phyloP scores from a whole-genome alignment of 1,140 invertebrate species.

The Trichomalopsis sarcophagae region DNA sequence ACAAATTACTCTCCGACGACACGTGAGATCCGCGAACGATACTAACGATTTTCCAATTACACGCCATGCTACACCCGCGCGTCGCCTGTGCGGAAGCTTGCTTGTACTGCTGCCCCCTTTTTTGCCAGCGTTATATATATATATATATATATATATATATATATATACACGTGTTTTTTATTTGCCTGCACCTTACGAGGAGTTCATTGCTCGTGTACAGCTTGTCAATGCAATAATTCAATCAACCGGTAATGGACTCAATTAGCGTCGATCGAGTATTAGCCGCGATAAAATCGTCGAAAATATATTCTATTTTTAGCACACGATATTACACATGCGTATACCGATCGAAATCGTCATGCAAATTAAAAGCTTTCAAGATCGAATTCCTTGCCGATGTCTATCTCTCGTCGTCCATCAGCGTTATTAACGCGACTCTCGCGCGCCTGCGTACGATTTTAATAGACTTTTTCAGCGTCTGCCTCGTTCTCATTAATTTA shows the following conservation, averaged over 20 bases:
- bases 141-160: too few species aligned
- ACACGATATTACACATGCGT: not conserved
- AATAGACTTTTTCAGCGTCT: not conserved
- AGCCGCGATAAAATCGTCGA: not conserved
- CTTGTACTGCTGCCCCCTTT: too few species aligned
- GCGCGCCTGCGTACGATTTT: not conserved
- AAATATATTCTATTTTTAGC: constrained; percentile 8
- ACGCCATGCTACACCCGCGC: constrained; percentile 55
- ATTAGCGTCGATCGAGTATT: too few species aligned
- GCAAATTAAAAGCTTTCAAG: constrained; percentile 30
- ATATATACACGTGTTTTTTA: too few species aligned
- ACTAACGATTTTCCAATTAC: constrained; percentile 75
- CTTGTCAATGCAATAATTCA: too few species aligned
- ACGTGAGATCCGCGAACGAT: constrained; percentile 59
- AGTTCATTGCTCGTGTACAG: too few species aligned
- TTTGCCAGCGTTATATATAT: not conserved
- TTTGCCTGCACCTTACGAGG: too few species aligned
- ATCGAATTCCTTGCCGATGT: not conserved
- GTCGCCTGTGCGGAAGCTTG: not conserved
- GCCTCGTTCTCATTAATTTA: constrained; percentile 26
- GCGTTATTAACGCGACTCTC: not conserved
- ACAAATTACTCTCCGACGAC: constrained; percentile 51
- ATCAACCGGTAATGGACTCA: too few species aligned
- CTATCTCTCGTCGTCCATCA: not conserved
- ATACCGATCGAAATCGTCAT: not conserved